Evolutionary conservation across 2,113 vertebrate species (phyloP), one percentile per base, ranked within the genome.

Genomic region (Tetrao urogallus): DNA sequence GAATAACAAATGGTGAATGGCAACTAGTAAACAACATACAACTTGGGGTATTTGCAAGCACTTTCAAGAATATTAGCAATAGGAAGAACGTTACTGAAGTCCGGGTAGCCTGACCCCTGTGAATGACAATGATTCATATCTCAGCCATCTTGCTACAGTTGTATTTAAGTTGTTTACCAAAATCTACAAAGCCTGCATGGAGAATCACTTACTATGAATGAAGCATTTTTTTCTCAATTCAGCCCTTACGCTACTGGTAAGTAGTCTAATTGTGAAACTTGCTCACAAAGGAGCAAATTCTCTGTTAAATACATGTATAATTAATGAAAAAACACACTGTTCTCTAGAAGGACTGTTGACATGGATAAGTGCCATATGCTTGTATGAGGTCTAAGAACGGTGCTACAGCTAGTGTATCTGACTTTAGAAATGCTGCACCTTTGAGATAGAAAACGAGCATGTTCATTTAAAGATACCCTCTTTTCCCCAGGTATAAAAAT

Each of bases 1-100:
- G 77, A 92, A 54, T 86, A 92, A 65, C 73, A 90, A 96, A 90
- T 54, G 89, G 81, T 92, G 91, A 95, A 94, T 93, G 94, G 90
- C 94, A 96, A 82, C 81, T 69, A 92, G 92, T 45, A 92, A 90
- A 86, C 89, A 94, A 54, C 74, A 20, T 13, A 50, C 73, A 85
- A 87, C 92, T 84, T 72, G 63, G 86, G 80, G 83, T 66, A 28
- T 72, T 93, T 87, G 66, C 61, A 81, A 92, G 69, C 27, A 20
- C 70, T 94, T 88, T 78, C 58, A 88, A 79, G 74, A 92, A 69
- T 84, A 93, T 92, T 93, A 92, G 60, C 70, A 72, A 30, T 72
- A 19, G 54, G 65, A 38, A 66, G 82, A 94, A 67, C 32, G 2
- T 13, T 71, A 42, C 73, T 86, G 77, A 40, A 93, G 70, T 56